Evolutionary conservation across 2,888 invertebrate genomes (phyloP), one percentile per base, ranked within the genome.

Genomic region (Euzophera pinguis): DNA sequence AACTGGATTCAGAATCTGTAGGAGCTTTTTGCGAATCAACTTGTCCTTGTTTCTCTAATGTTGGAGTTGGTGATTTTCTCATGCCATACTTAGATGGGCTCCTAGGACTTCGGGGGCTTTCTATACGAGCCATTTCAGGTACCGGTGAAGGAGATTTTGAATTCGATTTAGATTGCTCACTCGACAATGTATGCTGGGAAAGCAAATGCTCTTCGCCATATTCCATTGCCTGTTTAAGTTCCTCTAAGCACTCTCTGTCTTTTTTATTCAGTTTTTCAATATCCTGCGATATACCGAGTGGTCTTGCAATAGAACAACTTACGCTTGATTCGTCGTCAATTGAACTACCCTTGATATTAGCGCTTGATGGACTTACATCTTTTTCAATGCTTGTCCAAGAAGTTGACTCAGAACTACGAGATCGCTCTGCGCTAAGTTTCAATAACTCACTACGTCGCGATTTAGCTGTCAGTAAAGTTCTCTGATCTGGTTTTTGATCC

Each of bases 331-430:
- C 94, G 58, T 95, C 94, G 42, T 93, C 93, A 14, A 93, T 84
- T 0, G 93, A 93, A 66, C 92, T 93, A 42, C 93, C 93, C 75
- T 94, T 94, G 55, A 93, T 92, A 54, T 92, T 89, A 9, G 91
- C 86, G 63, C 90, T 88, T 1, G 90, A 91, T 8, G 94, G 93
- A 66, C 93, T 94, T 0, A 88, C 84, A 70, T 94, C 94, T 75
- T 94, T 94, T 72, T 94, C 94, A n/a, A 94, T 93, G 65, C 94
- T 94, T 0, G 95, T 95, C 94, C 95, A 95, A 0, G 95, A 95
- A 32, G 93, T 93, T 0, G 94, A 94, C 68, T 96, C 95, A 1
- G 95, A 95, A 65, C 95, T 95, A 61, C 93, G 91, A 0, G 95
- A 95, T 55, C 95, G 93, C 72, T 95, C 95, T 0, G 94, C 92